Base-by-base conservation (phyloP, 1,140 invertebrate genomes). In the Hyles euphorbiae region DNA sequence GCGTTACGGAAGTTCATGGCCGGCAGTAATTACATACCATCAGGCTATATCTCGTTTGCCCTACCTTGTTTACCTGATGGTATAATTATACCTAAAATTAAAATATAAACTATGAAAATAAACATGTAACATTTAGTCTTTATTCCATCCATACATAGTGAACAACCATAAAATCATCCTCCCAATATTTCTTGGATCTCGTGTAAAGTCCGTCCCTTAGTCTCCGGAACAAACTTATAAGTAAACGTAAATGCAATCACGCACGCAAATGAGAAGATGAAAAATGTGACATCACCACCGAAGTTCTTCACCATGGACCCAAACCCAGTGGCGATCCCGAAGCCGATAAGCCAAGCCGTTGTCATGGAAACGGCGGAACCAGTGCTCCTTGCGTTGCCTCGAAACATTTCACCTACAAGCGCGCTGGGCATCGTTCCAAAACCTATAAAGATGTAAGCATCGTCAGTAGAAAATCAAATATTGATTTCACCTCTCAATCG, bases 251-350 rank as follows among this genome's bases (percentile, higher is more conserved):
- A 91, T 1, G 94, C 92, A 0, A 92, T 46, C 2, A 93, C 77
- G 44, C 94, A 94, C 68, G 92, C 92, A 3, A 87, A 89, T 3
- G 93, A 88, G 76, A 98, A 98, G 5, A 96, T 87, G 91, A 94
- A 96, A 84, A 96, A 97, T 0, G 93, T 93, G 44, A 91, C 91
- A 67, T 94, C 92, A n/a, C 90, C 90, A 6, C 94, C 94, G 1
- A 96, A 81, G 0, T 82, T 70, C 0, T 83, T 73, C 2, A 89
- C 77, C 36, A 97, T 78, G 0, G 89, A 78, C 1, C 87, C 86
- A 72, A 95, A 96, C 64, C 90, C 84, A n/a, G 93, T 93, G 1
- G 95, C 95, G 0, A 96, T 91, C 3, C 95, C 57, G 73, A 96
- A 96, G 1, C 92, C 94, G 68, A 93, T 91, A 4, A 93, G 63